Conservation (phyloP, 1,140 invertebrate species). For the Charaxes varanes region DNA sequence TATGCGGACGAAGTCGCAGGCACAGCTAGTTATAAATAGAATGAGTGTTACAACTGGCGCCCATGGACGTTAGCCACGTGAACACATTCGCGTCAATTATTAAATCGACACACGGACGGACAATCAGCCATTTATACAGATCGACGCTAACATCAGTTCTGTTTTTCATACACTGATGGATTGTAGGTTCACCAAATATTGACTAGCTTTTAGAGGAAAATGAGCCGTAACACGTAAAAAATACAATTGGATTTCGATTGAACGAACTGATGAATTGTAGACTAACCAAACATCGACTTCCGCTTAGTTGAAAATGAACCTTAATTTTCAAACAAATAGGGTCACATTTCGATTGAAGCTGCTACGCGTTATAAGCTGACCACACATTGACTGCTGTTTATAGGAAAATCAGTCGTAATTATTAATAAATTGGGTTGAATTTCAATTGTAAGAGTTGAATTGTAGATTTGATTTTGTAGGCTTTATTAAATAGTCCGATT, state of each 20-base stretch:
- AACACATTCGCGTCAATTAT: too few relatives aligned
- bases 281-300: background rate
- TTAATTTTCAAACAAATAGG: background rate
- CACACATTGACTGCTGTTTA: too few relatives aligned
- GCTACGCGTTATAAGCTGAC: too few relatives aligned
- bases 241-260: background rate
- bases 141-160: slow-evolving; percentile 4
- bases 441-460: background rate
- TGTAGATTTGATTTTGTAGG: slow-evolving; percentile 1
- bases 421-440: background rate
- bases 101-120: too few relatives aligned
- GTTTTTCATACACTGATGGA: slow-evolving; percentile 7
- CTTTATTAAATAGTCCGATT: slow-evolving; percentile 21
- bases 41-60: too few relatives aligned
- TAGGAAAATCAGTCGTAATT: too few relatives aligned
- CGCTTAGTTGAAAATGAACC: background rate
- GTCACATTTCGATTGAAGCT: background rate
- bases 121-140: too few relatives aligned
- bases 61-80: too few relatives aligned
- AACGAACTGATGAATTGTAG: slow-evolving; percentile 4
- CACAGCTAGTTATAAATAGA: too few relatives aligned
- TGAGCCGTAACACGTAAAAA: background rate
- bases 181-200: slow-evolving; percentile 4
- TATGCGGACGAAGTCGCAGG: too few relatives aligned
- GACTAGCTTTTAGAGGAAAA: background rate